These are phyloP conservation scores for Pseudorectes ferrugineus DNA, from an alignment of 2,113 vertebrate genomes.

Conservation along the genomic window DNA sequence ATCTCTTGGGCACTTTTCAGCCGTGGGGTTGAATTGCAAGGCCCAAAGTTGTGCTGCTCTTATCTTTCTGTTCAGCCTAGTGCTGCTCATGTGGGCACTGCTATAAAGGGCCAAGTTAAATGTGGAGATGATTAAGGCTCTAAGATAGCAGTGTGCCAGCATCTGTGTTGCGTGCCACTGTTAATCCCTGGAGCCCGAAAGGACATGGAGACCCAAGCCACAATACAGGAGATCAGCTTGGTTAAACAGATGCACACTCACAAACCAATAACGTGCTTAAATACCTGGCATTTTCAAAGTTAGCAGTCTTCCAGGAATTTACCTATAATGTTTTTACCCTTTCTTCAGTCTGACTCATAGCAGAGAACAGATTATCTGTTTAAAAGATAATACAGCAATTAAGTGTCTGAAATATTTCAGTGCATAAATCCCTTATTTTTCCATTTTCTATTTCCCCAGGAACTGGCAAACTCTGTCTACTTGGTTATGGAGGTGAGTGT, in stretches of 20 bases:
- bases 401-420: neutral
- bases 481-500: conserved; percentile 96
- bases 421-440: neutral
- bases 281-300: neutral
- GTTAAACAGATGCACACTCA: neutral
- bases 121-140: conserved; percentile 6
- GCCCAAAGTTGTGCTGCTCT: neutral
- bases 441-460: conserved; percentile 70
- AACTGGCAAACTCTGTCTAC: conserved; percentile 92
- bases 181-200: neutral
- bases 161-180: neutral
- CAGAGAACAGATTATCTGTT: neutral
- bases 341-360: neutral
- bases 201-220: neutral
- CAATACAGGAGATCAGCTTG: neutral
- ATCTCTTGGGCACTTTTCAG: neutral
- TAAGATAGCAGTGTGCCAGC: neutral
- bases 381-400: neutral
- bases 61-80: neutral
- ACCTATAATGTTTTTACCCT: neutral
- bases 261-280: neutral
- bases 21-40: neutral
- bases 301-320: neutral
- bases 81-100: neutral
- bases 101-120: conserved; percentile 12